Percentiles rank a stretch among this genome's conserved stretches.
Evolutionary conservation across 2,113 vertebrate species (phyloP).

Genomic region (Phrynocephalus versicolor): DNA sequence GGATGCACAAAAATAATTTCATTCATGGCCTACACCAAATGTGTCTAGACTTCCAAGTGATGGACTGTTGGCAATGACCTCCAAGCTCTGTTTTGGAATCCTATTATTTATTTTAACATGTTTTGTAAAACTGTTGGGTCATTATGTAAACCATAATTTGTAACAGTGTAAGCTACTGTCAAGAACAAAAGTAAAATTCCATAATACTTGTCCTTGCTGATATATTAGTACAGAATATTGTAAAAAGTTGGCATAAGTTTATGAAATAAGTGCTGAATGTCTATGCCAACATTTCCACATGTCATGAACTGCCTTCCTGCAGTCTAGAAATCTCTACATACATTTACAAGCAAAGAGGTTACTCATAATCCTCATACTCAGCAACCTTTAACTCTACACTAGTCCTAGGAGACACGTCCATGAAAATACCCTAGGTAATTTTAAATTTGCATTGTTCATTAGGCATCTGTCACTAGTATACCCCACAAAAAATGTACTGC

Average conservation of each 20-base stretch:
- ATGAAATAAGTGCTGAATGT: background rate
- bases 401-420: background rate
- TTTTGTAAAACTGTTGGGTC: background rate
- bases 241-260: background rate
- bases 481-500: background rate
- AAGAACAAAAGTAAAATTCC: background rate
- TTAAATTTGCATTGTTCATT: background rate
- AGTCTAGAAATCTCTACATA: background rate
- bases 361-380: background rate
- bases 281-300: background rate
- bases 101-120: background rate
- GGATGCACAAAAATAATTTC: background rate
- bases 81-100: background rate
- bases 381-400: background rate
- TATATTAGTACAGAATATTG: background rate
- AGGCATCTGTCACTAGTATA: background rate
- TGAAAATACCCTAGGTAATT: background rate
- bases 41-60: background rate
- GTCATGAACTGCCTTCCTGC: background rate
- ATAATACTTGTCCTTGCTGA: background rate
- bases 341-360: background rate
- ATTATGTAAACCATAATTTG: background rate
- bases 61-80: background rate
- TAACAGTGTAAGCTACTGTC: background rate
- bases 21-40: background rate